Conservation (phyloP, 2,113 vertebrate genomes). For the Burhinus bistriatus region DNA sequence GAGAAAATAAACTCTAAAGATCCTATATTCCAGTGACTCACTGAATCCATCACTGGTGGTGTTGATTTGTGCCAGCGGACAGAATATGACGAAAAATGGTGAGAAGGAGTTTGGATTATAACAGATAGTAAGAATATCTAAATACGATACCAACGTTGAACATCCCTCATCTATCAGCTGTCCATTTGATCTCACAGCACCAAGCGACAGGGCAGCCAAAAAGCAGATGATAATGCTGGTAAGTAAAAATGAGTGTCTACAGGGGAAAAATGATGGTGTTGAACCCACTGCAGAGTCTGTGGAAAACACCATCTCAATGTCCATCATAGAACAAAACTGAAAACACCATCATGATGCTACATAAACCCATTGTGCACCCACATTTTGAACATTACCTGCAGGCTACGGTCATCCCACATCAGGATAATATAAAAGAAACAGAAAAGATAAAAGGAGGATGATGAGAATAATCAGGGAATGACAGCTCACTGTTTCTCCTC, state of each 20-base stretch:
- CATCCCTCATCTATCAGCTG: fast-evolving
- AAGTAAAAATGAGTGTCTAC: neutral
- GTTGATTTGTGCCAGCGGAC: neutral
- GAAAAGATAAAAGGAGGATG: neutral
- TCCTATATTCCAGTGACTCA: neutral
- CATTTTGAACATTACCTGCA: neutral
- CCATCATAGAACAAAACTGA: neutral
- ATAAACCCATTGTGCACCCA: too few species aligned
- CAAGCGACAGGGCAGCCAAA: neutral
- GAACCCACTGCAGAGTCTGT: neutral
- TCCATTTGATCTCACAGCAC: neutral
- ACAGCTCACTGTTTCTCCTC: neutral
- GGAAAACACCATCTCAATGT: neutral
- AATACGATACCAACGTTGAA: neutral
- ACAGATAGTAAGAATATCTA: neutral
- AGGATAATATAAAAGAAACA: neutral
- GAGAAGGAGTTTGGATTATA: neutral
- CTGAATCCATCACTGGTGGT: too few species aligned
- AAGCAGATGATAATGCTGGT: neutral
- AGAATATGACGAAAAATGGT: neutral
- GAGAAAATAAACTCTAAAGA: neutral
- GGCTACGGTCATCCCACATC: neutral
- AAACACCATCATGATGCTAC: too few species aligned
- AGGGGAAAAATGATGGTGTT: neutral
- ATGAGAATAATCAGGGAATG: neutral